These are phyloP conservation scores for Aleadryas rufinucha DNA, from an alignment of 2,113 vertebrate species.

Conservation along the genomic window DNA sequence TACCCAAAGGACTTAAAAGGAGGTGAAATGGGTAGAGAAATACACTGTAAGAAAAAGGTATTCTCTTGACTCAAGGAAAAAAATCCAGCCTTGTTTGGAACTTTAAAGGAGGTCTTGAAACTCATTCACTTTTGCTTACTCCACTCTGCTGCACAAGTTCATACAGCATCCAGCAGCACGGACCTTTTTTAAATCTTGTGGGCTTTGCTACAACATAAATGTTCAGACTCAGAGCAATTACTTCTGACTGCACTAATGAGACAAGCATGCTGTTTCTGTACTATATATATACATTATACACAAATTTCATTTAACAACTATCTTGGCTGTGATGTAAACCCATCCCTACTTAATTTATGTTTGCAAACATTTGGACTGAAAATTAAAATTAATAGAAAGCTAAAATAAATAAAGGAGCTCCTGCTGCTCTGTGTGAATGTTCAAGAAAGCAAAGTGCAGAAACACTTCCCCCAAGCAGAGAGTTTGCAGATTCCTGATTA, in stretches of 20 bases:
- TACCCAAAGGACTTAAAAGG: background rate
- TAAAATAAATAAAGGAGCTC: conserved; percentile 39
- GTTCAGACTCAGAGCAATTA: background rate
- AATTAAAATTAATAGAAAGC: conserved; percentile 54
- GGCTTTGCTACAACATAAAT: background rate
- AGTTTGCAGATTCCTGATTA: background rate
- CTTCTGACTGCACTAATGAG: conserved; percentile 32
- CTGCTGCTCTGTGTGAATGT: background rate
- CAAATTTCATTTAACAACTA: conserved; percentile 29
- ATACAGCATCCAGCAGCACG: background rate
- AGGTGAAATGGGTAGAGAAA: background rate
- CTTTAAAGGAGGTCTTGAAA: background rate
- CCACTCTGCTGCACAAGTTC: background rate
- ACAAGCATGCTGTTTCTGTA: background rate
- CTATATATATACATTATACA: background rate
- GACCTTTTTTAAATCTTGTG: background rate
- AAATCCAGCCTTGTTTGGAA: background rate
- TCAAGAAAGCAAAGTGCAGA: background rate
- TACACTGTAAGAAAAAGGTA: background rate
- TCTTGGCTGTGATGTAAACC: conserved; percentile 38
- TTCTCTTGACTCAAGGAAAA: background rate
- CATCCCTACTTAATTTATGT: conserved; percentile 43
- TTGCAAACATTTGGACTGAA: conserved; percentile 41
- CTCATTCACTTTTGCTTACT: background rate
- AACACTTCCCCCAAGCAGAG: background rate